Evolutionary conservation across 1,140 invertebrate genomes (phyloP).

Genomic region (Drosophila navojoa): DNA sequence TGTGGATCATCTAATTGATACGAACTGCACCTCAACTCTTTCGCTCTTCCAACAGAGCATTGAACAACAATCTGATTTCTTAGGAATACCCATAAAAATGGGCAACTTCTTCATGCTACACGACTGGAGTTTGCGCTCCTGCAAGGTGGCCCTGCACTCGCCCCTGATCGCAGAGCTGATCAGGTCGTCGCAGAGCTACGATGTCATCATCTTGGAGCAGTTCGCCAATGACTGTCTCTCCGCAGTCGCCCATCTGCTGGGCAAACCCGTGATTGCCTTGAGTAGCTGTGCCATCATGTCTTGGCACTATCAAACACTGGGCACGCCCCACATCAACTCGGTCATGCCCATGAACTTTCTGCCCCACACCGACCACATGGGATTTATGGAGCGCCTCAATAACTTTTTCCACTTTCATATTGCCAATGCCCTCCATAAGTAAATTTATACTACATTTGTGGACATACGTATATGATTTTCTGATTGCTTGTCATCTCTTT

Average conservation of each 20-base stretch:
- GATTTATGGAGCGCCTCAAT: constrained; percentile 85
- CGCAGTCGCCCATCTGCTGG: constrained; percentile 85
- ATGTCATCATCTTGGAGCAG: constrained; percentile 86
- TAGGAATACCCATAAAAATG: constrained; percentile 59
- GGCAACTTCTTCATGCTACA: constrained; percentile 64
- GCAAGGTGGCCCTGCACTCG: constrained; percentile 85
- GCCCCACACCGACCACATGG: constrained; percentile 84
- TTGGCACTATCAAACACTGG: constrained; percentile 86
- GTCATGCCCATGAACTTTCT: constrained; percentile 85
- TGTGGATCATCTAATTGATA: not conserved
- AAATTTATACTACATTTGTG: not conserved
- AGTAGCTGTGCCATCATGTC: constrained; percentile 86
- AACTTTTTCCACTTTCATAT: constrained; percentile 84
- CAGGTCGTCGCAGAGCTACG: constrained; percentile 85
- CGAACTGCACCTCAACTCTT: not conserved
- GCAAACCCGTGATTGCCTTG: constrained; percentile 85
- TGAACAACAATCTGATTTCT: constrained; percentile 33
- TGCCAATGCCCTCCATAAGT: constrained; percentile 84
- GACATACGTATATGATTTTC: not conserved
- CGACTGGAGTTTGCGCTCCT: constrained; percentile 83
- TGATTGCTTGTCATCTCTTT: constrained; percentile 36
- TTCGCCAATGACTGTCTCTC: constrained; percentile 88
- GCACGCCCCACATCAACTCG: constrained; percentile 85
- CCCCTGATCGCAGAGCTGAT: constrained; percentile 56
- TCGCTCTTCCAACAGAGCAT: constrained; percentile 24